Evolutionary conservation across 2,888 invertebrate genomes (phyloP), one percentile per base, ranked within the genome.

Genomic region (Ectropis crepuscularia): DNA sequence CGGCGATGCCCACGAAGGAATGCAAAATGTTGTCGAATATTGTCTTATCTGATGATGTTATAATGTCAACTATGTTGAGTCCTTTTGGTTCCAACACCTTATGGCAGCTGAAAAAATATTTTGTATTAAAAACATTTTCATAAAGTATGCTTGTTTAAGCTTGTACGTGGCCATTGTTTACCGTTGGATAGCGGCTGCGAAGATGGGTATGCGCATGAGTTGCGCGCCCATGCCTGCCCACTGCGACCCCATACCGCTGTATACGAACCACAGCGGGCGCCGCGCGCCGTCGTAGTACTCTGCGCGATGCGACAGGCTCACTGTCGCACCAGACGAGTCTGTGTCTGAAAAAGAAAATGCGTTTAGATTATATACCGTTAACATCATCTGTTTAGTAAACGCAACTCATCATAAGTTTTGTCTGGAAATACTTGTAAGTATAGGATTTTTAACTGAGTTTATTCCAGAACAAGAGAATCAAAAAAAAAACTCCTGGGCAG

Each of bases 231-330:
- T 95, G 37, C 94, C 94, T 16, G 92, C 83, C 95, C 95, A 96
- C 79, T 96, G 95, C 0, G 94, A 94, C 8, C 95, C 95, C 95
- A 96, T 95, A 7, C 96, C 96, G 65, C 95, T 95, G 88, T 95
- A 95, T 64, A 96, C 93, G 80, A 94, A 95, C 94, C 95, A 96
- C 9, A 96, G 83, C 1, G 95, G 95, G 0, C 93, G 79, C 16
- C 78, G 77, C 0, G 74, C 83, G 6, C 82, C 75, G 48, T 88
- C 84, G 28, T 77, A 85, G 63, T 87, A 86, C 9, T 77, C 54
- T 12, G 45, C 54, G 45, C 12, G 10, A 11, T 45, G 12, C 2
- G 37, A n/a, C 38, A 38, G 6, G 38, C 54, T 46, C 6, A 38
- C 8, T 1, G 54, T 54, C 6, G 5, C 6, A 10, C 54, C 54